phyloP scores from a whole-genome alignment of 2,888 invertebrate genomes.

The Acrobasis repandana region DNA sequence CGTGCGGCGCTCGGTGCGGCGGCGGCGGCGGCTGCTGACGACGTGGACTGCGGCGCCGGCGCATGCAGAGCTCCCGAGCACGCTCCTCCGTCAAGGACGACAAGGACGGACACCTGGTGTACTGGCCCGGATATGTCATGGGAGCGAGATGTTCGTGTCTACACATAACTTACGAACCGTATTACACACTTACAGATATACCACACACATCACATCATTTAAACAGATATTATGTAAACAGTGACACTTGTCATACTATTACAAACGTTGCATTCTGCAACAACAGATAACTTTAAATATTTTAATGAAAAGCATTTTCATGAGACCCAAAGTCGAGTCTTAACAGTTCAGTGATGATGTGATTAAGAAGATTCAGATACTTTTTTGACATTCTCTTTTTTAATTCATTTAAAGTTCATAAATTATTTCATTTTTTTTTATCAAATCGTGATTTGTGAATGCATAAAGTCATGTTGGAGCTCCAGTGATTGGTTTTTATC shows the following conservation, averaged over 20 bases:
- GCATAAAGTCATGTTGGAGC: conserved; percentile 61
- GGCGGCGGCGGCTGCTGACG: conserved; percentile 42
- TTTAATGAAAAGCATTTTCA: conserved; percentile 34
- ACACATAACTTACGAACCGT: conserved; percentile 76
- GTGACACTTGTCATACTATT: conserved; percentile 25
- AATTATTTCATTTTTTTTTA: conserved; percentile 37
- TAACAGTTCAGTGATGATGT: conserved; percentile 51
- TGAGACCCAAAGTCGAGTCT: conserved; percentile 41
- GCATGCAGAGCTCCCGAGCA: conserved; percentile 90
- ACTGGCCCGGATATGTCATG: conserved; percentile 99
- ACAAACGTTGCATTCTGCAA: conserved; percentile 34
- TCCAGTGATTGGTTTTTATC: conserved; percentile 41
- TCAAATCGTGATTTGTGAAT: conserved; percentile 29
- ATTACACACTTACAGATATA: conserved; percentile 38
- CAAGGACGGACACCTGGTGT: conserved; percentile 99
- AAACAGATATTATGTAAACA: conserved; percentile 23
- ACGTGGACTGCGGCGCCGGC: conserved; percentile 47
- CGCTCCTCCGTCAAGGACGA: conserved; percentile 98
- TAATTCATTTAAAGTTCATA: conserved; percentile 43
- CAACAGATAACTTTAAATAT: conserved; percentile 29
- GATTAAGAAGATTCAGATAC: conserved; percentile 47
- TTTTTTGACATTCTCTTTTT: conserved; percentile 38
- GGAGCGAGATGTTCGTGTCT: conserved; percentile 99
- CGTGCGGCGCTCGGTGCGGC: conserved; percentile 36
- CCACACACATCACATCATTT: conserved; percentile 34